Base-by-base conservation (phyloP, 2,113 vertebrate genomes). In the Caranx melampygus region DNA sequence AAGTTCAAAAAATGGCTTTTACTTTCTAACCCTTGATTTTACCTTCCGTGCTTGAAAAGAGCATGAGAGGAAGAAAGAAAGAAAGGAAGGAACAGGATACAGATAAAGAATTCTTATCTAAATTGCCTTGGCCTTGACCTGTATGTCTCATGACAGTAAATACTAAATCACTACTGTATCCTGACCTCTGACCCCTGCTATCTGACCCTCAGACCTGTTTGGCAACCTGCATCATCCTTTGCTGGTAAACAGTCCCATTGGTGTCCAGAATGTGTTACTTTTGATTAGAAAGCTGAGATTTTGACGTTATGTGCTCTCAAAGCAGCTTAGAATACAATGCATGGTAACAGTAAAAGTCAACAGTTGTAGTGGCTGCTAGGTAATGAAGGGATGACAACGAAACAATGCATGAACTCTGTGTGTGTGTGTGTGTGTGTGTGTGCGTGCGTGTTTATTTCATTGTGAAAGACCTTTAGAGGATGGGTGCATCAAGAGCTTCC, bases 61-160 rank as follows among this genome's bases (percentile, higher is more conserved):
- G 66, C 77, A 81, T 78, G 79, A 84, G 64, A 60, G 33, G 21
- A 76, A 61, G 63, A 87, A 85, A 86, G 84, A 69, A 84, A 85
- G 82, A 85, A 87, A 87, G 85, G 81, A 88, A 86, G 86, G 82
- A 89, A 86, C 72, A 52, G 81, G 75, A 86, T 75, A 67, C 78
- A 84, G 89, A 90, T 90, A 89, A 90, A 85, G 82, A 69, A 67
- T 80, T 86, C 60, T 91, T 88, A 93, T 93, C 92, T 92, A 88
- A 94, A 94, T 93, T 89, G 92, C 90, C 92, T 93, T 93, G 90
- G 88, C 92, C 92, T 89, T 93, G 87, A 90, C 84, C 91, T 81
- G 74, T 72, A 75, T 20, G 60, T 83, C 79, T 84, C 77, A 82
- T 92, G 86, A 89, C 91, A 81, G 45, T 54, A 76, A 81, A 78